Base-by-base conservation (phyloP, 2,113 vertebrate genomes). In the Sorex araneus region DNA sequence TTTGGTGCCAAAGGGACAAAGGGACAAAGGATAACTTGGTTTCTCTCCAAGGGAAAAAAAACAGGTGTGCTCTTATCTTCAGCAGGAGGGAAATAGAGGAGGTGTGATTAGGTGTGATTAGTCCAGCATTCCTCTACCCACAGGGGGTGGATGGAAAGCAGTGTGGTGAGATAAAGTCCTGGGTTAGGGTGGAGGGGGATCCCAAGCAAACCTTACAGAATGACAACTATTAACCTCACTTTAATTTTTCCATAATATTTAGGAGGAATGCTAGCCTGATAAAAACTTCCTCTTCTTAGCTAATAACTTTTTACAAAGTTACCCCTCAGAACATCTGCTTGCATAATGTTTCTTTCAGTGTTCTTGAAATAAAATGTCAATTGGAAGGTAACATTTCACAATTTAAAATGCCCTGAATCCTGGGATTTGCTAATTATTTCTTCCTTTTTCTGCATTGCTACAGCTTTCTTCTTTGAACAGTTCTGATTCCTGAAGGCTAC, bases 341-440 rank as follows among this genome's bases (percentile, higher is more conserved):
- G 54, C 63, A 93, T 93, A 93, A 95, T 95, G 45, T 40, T 50
- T 86, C 84, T 89, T 93, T 27, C 89, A 96, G 80, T 92, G 92
- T 96, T 93, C 95, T 96, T 92, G 60, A 96, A 89, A 19, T 70
- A 82, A 95, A 95, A 96, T 96, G 93, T 93, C 96, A 95, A 95
- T 90, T 90, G 93, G 73, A 54, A 92, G 57, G 60, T 67, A 92
- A 95, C 50, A 95, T 89, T 94, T 91, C 93, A 84, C 64, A 82
- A 66, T 93, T 87, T 57, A 11, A 93, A 89, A 92, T 91, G 80
- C 63, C 21, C 54, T 66, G 34, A 80, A 94, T 93, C 32, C 86
- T 85, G 54, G 47, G 43, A 87, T 90, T 60, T 87, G 60, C 76
- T 94, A 7, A 60, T 54, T 90, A 85, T 81, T 71, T 94, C 18